phyloP scores from a whole-genome alignment of 2,888 invertebrate genomes.

The Scaeva pyrastri region DNA sequence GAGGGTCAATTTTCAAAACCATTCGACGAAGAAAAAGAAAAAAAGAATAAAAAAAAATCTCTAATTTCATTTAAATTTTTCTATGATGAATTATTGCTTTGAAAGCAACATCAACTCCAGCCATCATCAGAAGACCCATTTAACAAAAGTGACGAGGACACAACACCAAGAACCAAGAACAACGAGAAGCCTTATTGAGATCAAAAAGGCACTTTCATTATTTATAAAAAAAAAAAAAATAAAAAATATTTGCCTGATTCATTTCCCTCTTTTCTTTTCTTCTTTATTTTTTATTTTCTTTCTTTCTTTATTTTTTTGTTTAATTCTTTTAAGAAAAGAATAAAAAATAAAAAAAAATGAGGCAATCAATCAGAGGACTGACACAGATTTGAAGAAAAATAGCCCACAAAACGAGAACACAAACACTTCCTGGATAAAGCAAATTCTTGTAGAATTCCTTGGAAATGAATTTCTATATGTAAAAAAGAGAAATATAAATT shows the following conservation, averaged over 20 bases:
- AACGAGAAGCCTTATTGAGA: slow-evolving; percentile 33
- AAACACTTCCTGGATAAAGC: slow-evolving; percentile 43
- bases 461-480: slow-evolving; percentile 2
- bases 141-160: neutral
- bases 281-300: slow-evolving; percentile 1
- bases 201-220: slow-evolving; percentile 56
- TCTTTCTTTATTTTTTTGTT: neutral
- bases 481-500: slow-evolving; percentile 6
- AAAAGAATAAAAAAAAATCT: slow-evolving; percentile 58
- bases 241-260: slow-evolving; percentile 37
- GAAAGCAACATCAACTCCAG: neutral
- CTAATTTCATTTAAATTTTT: slow-evolving; percentile 66
- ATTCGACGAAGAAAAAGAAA: slow-evolving; percentile 53
- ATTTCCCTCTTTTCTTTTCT: neutral
- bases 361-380: slow-evolving; percentile 66
- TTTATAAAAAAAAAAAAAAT: too few species aligned
- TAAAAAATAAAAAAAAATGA: slow-evolving; percentile 48
- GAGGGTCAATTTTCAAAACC: slow-evolving; percentile 47
- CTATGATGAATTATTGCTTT: slow-evolving; percentile 59
- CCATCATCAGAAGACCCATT: neutral
- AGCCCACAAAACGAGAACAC: slow-evolving; percentile 48
- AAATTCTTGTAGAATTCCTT: slow-evolving; percentile 52
- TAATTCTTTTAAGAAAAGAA: slow-evolving; percentile 3
- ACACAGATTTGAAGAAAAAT: slow-evolving; percentile 66
- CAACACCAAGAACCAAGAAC: neutral